Conservation (phyloP, 2,888 invertebrate species). For the Beris chalybata region DNA sequence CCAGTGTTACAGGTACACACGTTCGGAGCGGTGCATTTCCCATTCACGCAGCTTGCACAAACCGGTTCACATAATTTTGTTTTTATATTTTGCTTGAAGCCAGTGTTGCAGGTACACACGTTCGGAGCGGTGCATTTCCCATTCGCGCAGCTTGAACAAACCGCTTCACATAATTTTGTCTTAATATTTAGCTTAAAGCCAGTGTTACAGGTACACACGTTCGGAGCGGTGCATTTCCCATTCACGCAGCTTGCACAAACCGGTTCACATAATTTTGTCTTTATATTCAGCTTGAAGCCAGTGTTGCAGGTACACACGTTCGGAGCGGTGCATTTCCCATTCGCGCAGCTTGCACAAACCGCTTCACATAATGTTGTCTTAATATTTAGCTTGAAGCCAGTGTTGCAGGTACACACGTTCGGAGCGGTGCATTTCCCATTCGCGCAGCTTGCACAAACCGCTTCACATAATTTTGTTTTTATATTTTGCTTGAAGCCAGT, state of each 20-base stretch:
- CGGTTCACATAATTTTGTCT: not conserved
- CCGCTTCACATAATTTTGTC: not conserved
- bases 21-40: no score
- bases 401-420: no score
- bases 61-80: not conserved
- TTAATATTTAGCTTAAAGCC: not conserved
- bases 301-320: not conserved
- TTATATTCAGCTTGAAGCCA: not conserved
- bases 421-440: no score
- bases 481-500: no score
- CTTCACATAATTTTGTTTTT: no score
- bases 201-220: not conserved
- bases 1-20: no score
- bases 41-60: no score
- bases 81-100: not conserved
- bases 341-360: not conserved
- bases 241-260: not conserved
- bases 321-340: conserved; percentile 6
- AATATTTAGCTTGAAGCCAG: no score
- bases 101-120: not conserved
- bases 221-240: not conserved
- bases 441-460: no score
- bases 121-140: not conserved
- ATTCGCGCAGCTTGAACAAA: not conserved
- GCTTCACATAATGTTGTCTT: no score